Conservation (phyloP, 2,113 vertebrate species). For the Anguilla japonica region DNA sequence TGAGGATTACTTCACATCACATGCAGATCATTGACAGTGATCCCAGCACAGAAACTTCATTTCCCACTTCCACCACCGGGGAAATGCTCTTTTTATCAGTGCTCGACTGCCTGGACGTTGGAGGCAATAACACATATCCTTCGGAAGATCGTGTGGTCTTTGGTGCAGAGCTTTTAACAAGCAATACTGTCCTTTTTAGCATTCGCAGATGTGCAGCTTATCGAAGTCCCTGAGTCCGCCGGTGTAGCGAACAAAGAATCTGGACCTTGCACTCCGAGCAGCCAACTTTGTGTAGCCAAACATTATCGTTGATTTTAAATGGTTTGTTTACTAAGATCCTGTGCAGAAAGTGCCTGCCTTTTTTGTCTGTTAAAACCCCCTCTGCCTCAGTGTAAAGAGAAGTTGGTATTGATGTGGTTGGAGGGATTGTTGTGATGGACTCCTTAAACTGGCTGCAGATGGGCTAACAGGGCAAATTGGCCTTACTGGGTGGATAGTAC, state of each 20-base stretch:
- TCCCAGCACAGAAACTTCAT: background rate
- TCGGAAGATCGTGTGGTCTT: slow-evolving; percentile 7
- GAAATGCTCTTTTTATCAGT: background rate
- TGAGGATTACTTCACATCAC: slow-evolving; percentile 85
- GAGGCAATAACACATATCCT: slow-evolving; percentile 21
- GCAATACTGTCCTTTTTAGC: slow-evolving; percentile 28
- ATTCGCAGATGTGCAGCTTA: background rate
- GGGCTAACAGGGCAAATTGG: background rate
- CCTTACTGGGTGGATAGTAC: background rate
- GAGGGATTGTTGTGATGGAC: background rate
- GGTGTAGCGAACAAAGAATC: background rate
- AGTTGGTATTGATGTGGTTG: background rate
- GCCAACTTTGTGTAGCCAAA: slow-evolving; percentile 10
- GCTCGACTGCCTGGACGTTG: background rate
- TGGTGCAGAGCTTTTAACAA: slow-evolving; percentile 16
- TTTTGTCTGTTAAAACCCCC: background rate
- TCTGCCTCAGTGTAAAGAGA: background rate
- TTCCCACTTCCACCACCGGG: background rate
- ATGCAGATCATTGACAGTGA: slow-evolving; percentile 60
- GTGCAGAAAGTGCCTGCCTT: slow-evolving; percentile 22
- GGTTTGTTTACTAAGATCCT: slow-evolving; percentile 4
- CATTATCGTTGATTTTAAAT: slow-evolving; percentile 7
- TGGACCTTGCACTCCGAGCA: background rate
- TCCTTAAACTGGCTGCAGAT: slow-evolving; percentile 5
- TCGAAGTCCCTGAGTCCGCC: background rate